Conservation (phyloP, 2,888 invertebrate species). For the Parnassius orleans region DNA sequence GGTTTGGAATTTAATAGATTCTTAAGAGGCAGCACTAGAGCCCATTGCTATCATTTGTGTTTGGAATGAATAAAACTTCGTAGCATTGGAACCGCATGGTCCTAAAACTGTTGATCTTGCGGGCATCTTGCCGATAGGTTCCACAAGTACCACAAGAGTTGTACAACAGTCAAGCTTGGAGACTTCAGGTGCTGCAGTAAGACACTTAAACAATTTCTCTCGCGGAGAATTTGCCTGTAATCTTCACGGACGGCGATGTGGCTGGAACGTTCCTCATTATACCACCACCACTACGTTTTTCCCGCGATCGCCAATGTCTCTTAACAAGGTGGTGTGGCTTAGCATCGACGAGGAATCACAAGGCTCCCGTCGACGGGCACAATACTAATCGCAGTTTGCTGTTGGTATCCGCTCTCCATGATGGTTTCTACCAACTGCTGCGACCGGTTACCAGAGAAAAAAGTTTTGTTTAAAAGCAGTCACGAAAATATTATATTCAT, state of each 20-base stretch:
- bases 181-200: conserved; percentile 95
- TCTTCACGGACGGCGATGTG: conserved; percentile 96
- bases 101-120: conserved; percentile 94
- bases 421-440: conserved; percentile 95
- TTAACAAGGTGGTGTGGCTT: conserved; percentile 94
- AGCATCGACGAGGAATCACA: conserved; percentile 96
- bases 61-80: conserved; percentile 96
- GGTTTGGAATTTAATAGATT: conserved; percentile 93
- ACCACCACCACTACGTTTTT: conserved; percentile 99
- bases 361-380: conserved; percentile 93
- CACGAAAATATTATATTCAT: no score
- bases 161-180: conserved; percentile 94
- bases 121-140: conserved; percentile 96
- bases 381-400: conserved; percentile 97
- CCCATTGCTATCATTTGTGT: conserved; percentile 99
- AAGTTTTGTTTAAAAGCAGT: background rate
- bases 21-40: conserved; percentile 95
- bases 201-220: conserved; percentile 92
- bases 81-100: conserved; percentile 95
- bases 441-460: conserved; percentile 90
- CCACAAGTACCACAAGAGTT: conserved; percentile 99
- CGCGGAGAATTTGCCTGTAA: conserved; percentile 90
- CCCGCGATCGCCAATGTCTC: conserved; percentile 94
- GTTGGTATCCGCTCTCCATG: conserved; percentile 97
- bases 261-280: conserved; percentile 97